Evolutionary conservation across 92 coral and sea anemone genomes (phyloP).

Genomic region (Porites divaricata): DNA sequence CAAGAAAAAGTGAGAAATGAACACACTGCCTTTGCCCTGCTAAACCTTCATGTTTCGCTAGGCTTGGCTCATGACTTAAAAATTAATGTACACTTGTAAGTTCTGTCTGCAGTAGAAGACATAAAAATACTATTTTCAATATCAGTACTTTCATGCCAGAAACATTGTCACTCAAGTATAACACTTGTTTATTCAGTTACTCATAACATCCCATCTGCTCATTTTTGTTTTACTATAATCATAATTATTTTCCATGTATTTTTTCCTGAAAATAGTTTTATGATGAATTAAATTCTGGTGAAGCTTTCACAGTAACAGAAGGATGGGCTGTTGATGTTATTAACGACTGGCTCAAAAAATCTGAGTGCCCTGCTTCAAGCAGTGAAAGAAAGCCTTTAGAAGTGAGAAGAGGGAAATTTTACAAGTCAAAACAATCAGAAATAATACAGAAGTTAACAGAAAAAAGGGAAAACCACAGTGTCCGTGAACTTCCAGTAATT

Average conservation of each 20-base stretch:
- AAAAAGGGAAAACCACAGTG: neutral
- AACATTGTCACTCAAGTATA: too few relatives aligned
- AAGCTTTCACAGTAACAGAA: conserved; percentile 47
- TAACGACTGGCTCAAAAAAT: conserved; percentile 42
- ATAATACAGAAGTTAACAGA: conserved; percentile 1
- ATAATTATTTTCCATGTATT: neutral
- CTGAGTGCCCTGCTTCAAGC: neutral
- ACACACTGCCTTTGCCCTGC: too few relatives aligned
- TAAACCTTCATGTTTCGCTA: too few relatives aligned
- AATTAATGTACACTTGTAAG: too few relatives aligned
- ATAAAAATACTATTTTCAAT: too few relatives aligned
- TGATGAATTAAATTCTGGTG: conserved; percentile 44
- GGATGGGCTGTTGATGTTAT: conserved; percentile 85
- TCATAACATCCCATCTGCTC: too few relatives aligned
- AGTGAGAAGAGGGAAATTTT: neutral
- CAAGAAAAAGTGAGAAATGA: too few relatives aligned
- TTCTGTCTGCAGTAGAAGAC: too few relatives aligned
- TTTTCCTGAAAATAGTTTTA: conserved; percentile 26
- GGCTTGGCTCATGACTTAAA: too few relatives aligned
- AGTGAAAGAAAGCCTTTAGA: neutral
- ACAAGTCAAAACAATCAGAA: conserved; percentile 2
- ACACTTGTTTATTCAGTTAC: too few relatives aligned
- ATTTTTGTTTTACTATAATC: neutral
- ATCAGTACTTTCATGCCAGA: too few relatives aligned
- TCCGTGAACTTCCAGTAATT: conserved; percentile 20